Percentiles rank a stretch among this genome's conserved stretches.
These are phyloP conservation scores for Ernsta delagoae DNA, from an alignment of 2,888 invertebrate genomes.

Conservation along the genomic window DNA sequence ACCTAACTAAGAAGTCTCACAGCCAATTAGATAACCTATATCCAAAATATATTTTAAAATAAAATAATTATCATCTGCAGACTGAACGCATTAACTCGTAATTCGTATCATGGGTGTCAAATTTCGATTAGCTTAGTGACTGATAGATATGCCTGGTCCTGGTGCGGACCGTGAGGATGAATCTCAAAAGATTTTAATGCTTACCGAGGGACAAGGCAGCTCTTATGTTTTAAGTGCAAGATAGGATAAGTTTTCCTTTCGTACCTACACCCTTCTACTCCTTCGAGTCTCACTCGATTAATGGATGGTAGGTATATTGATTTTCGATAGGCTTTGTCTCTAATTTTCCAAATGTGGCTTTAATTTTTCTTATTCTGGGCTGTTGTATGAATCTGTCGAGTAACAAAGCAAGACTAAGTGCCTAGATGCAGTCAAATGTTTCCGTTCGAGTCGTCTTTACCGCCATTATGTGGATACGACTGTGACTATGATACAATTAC, in stretches of 20 bases:
- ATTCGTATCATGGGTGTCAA: slow-evolving; percentile 33
- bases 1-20: no score
- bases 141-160: slow-evolving; percentile 15
- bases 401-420: slow-evolving; percentile 81
- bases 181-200: slow-evolving; percentile 8
- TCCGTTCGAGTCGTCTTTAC: slow-evolving; percentile 61
- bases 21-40: no score
- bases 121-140: slow-evolving; percentile 27
- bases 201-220: neutral
- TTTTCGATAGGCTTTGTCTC: no score
- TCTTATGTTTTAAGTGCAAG: neutral
- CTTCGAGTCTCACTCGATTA: no score
- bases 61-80: slow-evolving; percentile 26
- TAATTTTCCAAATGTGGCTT: no score
- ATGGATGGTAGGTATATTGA: no score
- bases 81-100: slow-evolving; percentile 26
- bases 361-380: slow-evolving; percentile 53
- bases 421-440: slow-evolving; percentile 67
- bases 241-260: neutral
- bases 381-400: slow-evolving; percentile 69
- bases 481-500: slow-evolving; percentile 76
- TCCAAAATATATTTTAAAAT: slow-evolving; percentile 31
- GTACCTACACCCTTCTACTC: no score
- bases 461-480: slow-evolving; percentile 62
- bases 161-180: no score